These are phyloP conservation scores for Apamea anceps DNA, from an alignment of 2,888 invertebrate species.

Conservation along the genomic window DNA sequence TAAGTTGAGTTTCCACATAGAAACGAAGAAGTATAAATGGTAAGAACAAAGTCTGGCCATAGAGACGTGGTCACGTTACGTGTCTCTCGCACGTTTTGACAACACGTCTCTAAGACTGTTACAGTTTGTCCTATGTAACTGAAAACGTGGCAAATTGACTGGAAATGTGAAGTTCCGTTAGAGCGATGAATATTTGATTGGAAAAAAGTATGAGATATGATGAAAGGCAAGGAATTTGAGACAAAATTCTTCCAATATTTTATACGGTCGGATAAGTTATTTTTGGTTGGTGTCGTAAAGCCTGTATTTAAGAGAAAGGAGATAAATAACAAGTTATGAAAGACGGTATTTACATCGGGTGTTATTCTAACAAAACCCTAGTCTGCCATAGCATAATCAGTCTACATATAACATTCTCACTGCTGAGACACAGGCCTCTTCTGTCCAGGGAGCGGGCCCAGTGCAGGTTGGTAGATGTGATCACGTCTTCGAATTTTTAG, in stretches of 20 bases:
- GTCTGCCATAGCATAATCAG: neutral
- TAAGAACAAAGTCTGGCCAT: neutral
- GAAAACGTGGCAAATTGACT: conserved; percentile 31
- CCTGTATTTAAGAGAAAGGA: neutral
- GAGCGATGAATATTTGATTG: conserved; percentile 12
- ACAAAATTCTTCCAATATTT: neutral
- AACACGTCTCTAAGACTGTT: conserved; percentile 31
- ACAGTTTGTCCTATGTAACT: neutral
- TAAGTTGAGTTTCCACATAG: neutral
- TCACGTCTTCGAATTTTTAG: no score
- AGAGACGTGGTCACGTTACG: conserved; percentile 37
- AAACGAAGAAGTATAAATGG: neutral
- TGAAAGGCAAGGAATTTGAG: neutral
- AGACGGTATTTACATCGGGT: neutral
- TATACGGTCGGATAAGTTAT: neutral
- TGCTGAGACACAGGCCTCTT: no score
- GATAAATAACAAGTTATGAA: neutral
- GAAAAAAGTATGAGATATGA: neutral
- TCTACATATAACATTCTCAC: no score
- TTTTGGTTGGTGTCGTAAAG: neutral
- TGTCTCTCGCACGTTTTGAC: conserved; percentile 36
- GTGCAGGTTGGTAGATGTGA: no score
- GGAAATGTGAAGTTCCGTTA: neutral
- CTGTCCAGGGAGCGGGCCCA: no score
- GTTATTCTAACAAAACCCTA: neutral